Percentiles rank a stretch among this genome's conserved stretches.
Evolutionary conservation across 2,113 vertebrate species (phyloP).

Genomic region (Phalacrocorax carbo): DNA sequence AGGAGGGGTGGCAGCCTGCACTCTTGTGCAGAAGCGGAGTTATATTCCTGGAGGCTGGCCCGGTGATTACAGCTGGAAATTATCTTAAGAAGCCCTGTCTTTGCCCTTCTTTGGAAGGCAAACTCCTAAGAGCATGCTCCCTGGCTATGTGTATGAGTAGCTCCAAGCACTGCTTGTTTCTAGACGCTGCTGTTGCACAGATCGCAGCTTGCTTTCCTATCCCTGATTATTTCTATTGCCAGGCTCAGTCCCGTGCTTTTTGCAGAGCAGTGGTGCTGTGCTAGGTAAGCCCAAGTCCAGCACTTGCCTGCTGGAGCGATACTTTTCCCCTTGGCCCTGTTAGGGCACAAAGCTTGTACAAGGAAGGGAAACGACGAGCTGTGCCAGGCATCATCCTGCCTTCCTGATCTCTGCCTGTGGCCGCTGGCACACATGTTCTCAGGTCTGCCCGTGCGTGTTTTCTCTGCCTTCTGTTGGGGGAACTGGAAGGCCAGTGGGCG

Average conservation of each 20-base stretch:
- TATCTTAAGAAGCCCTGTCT: neutral
- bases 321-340: neutral
- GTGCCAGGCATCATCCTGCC: accelerated
- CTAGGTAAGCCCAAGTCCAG: neutral
- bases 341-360: neutral
- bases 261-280: neutral
- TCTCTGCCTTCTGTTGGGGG: neutral
- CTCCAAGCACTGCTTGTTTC: neutral
- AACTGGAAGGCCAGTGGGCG: neutral
- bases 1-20: accelerated
- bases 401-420: accelerated
- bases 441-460: neutral
- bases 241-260: accelerated
- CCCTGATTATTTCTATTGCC: neutral
- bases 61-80: neutral
- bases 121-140: neutral
- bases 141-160: neutral
- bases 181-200: neutral
- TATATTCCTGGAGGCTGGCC: constrained; percentile 37
- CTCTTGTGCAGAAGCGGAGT: neutral
- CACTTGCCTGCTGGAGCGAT: accelerated
- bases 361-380: neutral
- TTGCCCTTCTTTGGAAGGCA: constrained; percentile 54
- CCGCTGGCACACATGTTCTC: accelerated
- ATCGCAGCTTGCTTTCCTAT: neutral